Evolutionary conservation across 2,888 invertebrate genomes (phyloP), one percentile per base, ranked within the genome.

Genomic region (Leucoptera coffeella): DNA sequence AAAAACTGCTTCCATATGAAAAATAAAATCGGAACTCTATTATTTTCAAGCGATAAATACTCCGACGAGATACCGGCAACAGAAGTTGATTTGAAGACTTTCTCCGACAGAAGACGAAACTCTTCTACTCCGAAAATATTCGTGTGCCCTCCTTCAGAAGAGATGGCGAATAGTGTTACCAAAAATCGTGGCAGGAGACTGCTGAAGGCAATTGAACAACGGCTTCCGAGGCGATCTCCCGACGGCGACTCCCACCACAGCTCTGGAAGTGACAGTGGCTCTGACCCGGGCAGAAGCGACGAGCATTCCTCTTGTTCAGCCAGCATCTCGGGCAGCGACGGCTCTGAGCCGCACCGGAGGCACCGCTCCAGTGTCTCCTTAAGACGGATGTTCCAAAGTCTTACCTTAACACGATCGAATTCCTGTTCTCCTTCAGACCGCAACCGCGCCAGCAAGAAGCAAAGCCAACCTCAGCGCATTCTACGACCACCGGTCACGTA

Each of bases 401-500:
- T 86, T 25, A 79, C 73, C 38, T 58, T 82, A 21, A 69, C 78
- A 9, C 73, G 82, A 28, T 80, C 82, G 4, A 74, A 78, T 27
- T 82, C 81, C 23, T 75, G 76, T 49, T 77, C 74, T 30, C 76
- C 76, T 15, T 56, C 53, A 8, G 62, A 67, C 31, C 51, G 61
- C 5, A 45, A 57, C 20, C 50, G 67, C 7, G 56, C 50, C 30
- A 56, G 61, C 9, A 75, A 75, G 43, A 79, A 79, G 38, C 80
- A 77, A 42, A 56, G 64, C 19, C 75, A 78, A 30, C 85, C 84
- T 2, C 84, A 85, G 46, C 75, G 82, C 38, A 88, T 89, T 33
- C 67, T 88, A 6, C 73, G 89, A 20, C 75, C 84, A 26, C 88
- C 88, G 2, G 81, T 86, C 8, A 76, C 81, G 1, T 87, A 88